Evolutionary conservation across 2,888 invertebrate genomes (phyloP).

Genomic region (Agrochola litura): DNA sequence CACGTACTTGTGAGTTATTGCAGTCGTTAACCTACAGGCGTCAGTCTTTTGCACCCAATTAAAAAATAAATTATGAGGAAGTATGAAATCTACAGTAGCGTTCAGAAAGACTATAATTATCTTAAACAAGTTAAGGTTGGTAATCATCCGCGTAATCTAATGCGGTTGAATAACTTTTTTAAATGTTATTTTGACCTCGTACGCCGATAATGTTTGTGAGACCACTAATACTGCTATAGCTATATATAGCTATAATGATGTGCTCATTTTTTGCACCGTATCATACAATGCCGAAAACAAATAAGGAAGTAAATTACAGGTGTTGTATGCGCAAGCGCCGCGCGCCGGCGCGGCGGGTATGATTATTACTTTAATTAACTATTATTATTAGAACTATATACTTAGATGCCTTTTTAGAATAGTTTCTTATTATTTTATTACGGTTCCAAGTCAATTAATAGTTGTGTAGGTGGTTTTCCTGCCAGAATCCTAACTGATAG

Average conservation of each 20-base stretch:
- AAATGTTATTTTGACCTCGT: not conserved
- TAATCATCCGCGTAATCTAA: not conserved
- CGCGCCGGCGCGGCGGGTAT: not conserved
- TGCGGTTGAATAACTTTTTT: constrained; percentile 3
- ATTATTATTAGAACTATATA: constrained; percentile 3
- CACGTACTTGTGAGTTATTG: constrained; percentile 4
- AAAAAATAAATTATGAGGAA: not conserved
- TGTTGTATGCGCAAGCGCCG: constrained; percentile 35
- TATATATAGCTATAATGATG: constrained; percentile 6
- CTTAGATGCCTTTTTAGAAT: not conserved
- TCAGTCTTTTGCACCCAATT: not conserved
- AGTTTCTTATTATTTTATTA: not conserved
- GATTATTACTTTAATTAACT: constrained; percentile 28
- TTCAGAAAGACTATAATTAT: constrained; percentile 8
- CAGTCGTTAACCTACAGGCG: constrained; percentile 3
- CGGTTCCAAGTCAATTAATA: not conserved
- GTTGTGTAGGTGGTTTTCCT: not conserved
- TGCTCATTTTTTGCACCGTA: constrained; percentile 36
- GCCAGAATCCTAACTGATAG: too few species aligned
- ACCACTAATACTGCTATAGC: not conserved
- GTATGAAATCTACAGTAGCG: not conserved
- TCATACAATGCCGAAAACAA: constrained; percentile 19
- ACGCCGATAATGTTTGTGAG: not conserved
- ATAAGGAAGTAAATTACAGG: constrained; percentile 27
- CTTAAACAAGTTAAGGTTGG: not conserved